phyloP scores from a whole-genome alignment of 1,140 invertebrate genomes.

The Lepidurus packardi region DNA sequence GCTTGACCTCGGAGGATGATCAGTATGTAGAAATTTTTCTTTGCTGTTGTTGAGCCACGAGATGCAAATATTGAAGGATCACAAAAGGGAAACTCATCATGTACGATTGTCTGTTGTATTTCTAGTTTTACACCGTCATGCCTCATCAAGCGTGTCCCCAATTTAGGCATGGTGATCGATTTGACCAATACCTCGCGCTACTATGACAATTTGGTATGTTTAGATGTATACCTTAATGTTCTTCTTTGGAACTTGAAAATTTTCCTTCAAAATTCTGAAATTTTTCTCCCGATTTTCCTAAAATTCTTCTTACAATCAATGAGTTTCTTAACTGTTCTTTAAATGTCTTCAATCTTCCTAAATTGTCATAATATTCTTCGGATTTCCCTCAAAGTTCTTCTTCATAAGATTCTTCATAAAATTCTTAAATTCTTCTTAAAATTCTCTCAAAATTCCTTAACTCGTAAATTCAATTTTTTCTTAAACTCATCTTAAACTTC shows the following conservation, averaged over 20 bases:
- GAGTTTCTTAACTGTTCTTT: too few species aligned
- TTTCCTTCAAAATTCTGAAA: background rate
- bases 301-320: background rate
- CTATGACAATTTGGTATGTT: slow-evolving; percentile 50
- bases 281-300: slow-evolving; percentile 24
- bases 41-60: background rate
- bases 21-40: background rate
- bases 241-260: slow-evolving; percentile 26
- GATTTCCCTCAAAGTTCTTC: too few species aligned
- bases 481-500: slow-evolving; percentile 24
- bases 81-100: background rate
- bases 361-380: too few species aligned
- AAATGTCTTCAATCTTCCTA: too few species aligned
- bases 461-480: background rate
- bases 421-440: too few species aligned
- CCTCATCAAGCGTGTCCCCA: slow-evolving; percentile 50
- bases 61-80: background rate
- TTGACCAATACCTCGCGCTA: slow-evolving; percentile 62
- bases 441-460: too few species aligned
- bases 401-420: too few species aligned
- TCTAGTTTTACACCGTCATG: slow-evolving; percentile 48
- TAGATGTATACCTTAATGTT: slow-evolving; percentile 30
- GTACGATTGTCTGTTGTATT: background rate
- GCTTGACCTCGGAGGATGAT: background rate
- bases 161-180: slow-evolving; percentile 60